Evolutionary conservation across 2,113 vertebrate species (phyloP).

Genomic region (Ia io): DNA sequence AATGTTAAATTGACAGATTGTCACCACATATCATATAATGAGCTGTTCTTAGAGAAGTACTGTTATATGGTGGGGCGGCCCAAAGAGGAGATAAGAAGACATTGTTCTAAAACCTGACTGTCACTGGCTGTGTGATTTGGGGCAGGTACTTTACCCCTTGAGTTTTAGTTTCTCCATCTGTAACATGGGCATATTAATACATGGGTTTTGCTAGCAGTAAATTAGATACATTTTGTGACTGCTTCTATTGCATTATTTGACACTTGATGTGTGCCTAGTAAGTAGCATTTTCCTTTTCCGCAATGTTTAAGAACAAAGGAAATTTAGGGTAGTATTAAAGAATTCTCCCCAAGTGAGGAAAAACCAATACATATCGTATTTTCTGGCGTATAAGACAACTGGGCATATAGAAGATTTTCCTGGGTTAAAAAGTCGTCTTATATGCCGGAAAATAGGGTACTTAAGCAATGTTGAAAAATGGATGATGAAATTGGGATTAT

Average conservation of each 20-base stretch:
- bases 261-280: background rate
- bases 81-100: background rate
- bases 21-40: background rate
- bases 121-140: background rate
- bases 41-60: background rate
- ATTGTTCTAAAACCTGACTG: background rate
- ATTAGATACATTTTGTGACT: background rate
- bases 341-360: background rate
- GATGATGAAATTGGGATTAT: background rate
- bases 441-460: no score
- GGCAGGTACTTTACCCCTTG: background rate
- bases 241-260: background rate
- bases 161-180: background rate
- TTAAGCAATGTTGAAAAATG: background rate
- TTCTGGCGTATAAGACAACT: no score
- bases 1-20: background rate
- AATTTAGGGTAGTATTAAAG: background rate
- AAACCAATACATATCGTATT: background rate
- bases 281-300: background rate
- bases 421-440: no score
- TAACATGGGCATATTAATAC: background rate
- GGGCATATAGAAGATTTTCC: no score
- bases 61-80: background rate
- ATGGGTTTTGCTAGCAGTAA: background rate
- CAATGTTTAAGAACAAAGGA: background rate